Evolutionary conservation across 2,888 invertebrate genomes (phyloP).

Genomic region (Herminia tarsipennalis): DNA sequence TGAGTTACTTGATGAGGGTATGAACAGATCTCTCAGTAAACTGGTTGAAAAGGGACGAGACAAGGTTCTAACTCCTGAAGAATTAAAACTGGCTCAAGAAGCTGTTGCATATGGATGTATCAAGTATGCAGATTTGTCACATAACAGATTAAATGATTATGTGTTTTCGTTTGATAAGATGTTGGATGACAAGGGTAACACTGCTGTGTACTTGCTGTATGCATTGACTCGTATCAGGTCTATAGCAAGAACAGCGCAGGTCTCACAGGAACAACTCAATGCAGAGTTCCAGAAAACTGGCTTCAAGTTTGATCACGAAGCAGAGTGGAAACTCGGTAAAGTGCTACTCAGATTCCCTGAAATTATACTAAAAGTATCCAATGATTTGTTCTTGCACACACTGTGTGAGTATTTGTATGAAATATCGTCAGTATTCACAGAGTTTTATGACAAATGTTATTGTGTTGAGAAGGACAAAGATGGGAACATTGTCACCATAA

Average conservation of each 20-base stretch:
- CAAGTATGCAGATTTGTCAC: slow-evolving; percentile 98
- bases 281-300: slow-evolving; percentile 86
- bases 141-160: slow-evolving; percentile 97
- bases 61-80: slow-evolving; percentile 91
- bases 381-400: slow-evolving; percentile 93
- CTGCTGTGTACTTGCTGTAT: slow-evolving; percentile 98
- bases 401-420: slow-evolving; percentile 99
- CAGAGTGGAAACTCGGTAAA: slow-evolving; percentile 98
- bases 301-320: slow-evolving; percentile 92
- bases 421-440: slow-evolving; percentile 95
- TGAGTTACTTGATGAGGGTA: slow-evolving; percentile 96
- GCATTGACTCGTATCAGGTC: slow-evolving; percentile 97
- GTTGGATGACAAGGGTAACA: slow-evolving; percentile 99
- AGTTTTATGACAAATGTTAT: slow-evolving; percentile 99
- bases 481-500: slow-evolving; percentile 93
- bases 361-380: slow-evolving; percentile 91
- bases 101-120: slow-evolving; percentile 99
- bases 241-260: slow-evolving; percentile 92
- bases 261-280: slow-evolving; percentile 86
- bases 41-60: slow-evolving; percentile 95
- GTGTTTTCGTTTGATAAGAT: slow-evolving; percentile 99
- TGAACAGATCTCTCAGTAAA: slow-evolving; percentile 92
- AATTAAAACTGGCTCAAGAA: slow-evolving; percentile 93
- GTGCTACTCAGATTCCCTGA: slow-evolving; percentile 94
- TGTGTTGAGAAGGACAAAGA: slow-evolving; percentile 96